Percentiles rank a stretch among this genome's conserved stretches.
Conservation (phyloP, 1,140 invertebrate species). For the Danaus plexippus region DNA sequence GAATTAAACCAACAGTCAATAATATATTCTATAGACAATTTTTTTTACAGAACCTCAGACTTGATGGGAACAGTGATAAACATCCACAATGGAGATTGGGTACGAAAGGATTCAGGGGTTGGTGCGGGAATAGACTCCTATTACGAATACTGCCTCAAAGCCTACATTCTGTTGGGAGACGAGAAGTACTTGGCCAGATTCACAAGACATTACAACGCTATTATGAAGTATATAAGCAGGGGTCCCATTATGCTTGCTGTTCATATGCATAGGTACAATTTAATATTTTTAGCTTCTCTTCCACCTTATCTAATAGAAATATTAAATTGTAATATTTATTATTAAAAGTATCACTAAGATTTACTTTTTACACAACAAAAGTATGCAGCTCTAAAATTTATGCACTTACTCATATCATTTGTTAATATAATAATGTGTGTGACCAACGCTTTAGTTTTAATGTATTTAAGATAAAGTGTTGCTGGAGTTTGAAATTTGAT, state of each 20-base stretch:
- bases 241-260: constrained; percentile 96
- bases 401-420: no score
- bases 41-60: constrained; percentile 78
- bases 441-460: no score
- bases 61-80: constrained; percentile 95
- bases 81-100: constrained; percentile 98
- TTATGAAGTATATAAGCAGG: constrained; percentile 98
- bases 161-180: constrained; percentile 88
- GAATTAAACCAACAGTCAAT: neutral
- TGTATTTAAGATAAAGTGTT: no score
- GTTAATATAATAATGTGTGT: no score
- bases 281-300: neutral
- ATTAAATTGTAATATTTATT: no score
- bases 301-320: no score
- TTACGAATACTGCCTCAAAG: constrained; percentile 98
- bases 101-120: constrained; percentile 94
- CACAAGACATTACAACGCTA: constrained; percentile 96
- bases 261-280: constrained; percentile 88
- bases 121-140: constrained; percentile 99
- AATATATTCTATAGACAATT: neutral
- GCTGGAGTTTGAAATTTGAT: no score
- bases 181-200: constrained; percentile 94
- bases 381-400: no score
- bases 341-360: no score
- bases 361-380: no score